phyloP scores from a whole-genome alignment of 2,113 vertebrate genomes.

The Procavia capensis region DNA sequence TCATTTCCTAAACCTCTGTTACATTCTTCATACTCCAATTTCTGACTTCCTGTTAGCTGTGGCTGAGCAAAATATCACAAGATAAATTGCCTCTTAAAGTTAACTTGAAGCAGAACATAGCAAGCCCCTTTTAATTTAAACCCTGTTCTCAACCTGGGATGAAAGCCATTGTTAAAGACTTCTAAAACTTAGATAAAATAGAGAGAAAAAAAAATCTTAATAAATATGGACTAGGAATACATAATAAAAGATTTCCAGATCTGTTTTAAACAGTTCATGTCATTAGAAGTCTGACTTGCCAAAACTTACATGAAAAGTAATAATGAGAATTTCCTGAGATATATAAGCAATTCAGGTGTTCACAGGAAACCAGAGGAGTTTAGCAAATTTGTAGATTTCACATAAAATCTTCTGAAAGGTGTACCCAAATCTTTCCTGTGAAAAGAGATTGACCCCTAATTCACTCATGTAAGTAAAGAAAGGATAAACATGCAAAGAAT shows the following conservation, averaged over 20 bases:
- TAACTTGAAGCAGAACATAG: not conserved
- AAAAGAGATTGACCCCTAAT: not conserved
- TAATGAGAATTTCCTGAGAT: not conserved
- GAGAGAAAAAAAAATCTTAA: no score
- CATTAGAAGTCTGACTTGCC: not conserved
- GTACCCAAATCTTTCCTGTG: not conserved
- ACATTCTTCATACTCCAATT: not conserved
- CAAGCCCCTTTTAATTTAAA: not conserved
- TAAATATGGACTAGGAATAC: not conserved
- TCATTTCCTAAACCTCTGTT: fast-evolving
- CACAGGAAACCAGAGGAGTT: not conserved
- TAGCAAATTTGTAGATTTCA: not conserved
- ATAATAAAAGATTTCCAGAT: not conserved
- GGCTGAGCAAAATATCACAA: not conserved
- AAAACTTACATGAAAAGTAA: not conserved
- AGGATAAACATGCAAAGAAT: not conserved
- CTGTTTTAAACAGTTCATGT: not conserved
- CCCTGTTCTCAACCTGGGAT: not conserved
- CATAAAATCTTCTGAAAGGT: no score
- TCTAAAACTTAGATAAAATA: not conserved
- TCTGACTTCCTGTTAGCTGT: not conserved
- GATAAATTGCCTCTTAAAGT: not conserved
- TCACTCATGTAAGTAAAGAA: not conserved
- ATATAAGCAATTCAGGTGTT: not conserved
- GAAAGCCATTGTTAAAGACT: not conserved